phyloP scores from a whole-genome alignment of 2,113 vertebrate species.

The Astatotilapia flaviijosephi region DNA sequence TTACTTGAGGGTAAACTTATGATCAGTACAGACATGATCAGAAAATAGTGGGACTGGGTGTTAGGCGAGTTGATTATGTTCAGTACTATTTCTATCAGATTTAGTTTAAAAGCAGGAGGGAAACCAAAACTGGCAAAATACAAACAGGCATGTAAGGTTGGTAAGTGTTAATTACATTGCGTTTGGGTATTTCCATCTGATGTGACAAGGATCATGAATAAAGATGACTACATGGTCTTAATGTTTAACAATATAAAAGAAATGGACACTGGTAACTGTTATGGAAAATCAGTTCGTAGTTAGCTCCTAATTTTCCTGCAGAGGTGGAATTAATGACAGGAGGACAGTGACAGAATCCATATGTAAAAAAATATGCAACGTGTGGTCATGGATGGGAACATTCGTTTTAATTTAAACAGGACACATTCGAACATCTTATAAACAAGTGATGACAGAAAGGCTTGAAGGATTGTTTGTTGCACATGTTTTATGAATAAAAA shows the following conservation, averaged over 20 bases:
- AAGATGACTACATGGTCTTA: background rate
- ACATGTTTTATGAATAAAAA: background rate
- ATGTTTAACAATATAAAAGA: background rate
- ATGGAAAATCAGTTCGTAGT: background rate
- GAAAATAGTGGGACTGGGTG: background rate
- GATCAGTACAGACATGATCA: background rate
- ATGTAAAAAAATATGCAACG: background rate
- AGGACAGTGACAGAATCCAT: background rate
- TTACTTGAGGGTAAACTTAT: background rate
- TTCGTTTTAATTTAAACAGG: background rate
- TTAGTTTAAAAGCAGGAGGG: background rate
- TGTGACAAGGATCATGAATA: background rate
- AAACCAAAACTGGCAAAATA: background rate
- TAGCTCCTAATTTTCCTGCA: background rate
- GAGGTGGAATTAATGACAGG: background rate
- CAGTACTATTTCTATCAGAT: background rate
- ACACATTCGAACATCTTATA: background rate
- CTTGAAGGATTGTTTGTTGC: background rate
- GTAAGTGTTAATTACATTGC: fast-evolving
- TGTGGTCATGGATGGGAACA: background rate
- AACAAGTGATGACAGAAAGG: background rate
- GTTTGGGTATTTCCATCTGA: background rate
- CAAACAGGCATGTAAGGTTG: background rate
- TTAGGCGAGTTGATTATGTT: background rate
- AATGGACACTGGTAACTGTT: background rate